phyloP scores from a whole-genome alignment of 2,888 invertebrate species.

The Pristionchus arcanus region DNA sequence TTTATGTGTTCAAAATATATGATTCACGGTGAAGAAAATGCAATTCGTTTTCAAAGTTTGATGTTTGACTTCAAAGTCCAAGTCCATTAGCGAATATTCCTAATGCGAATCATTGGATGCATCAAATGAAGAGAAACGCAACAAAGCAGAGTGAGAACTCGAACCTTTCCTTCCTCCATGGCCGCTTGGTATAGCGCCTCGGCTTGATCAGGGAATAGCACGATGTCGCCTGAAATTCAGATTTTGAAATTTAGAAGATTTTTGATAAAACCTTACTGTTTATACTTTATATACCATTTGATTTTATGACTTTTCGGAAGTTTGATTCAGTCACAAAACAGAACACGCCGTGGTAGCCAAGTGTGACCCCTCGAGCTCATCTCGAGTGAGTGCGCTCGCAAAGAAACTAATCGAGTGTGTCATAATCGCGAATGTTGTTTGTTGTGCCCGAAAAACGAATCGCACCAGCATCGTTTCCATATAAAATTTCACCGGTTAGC shows the following conservation, averaged over 20 bases:
- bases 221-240: conserved; percentile 75
- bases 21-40: not conserved
- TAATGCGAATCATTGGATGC: not conserved
- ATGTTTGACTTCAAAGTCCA: not conserved
- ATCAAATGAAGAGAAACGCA: not conserved
- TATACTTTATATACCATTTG: too few species aligned
- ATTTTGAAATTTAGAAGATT: not conserved
- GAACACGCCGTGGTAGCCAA: not conserved
- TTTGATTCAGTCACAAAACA: not conserved
- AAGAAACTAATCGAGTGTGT: conserved; percentile 43
- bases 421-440: conserved; percentile 34
- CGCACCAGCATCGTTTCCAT: not conserved
- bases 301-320: not conserved
- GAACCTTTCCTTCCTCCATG: conserved; percentile 62
- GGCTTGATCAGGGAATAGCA: conserved; percentile 77
- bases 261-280: too few species aligned
- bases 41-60: not conserved
- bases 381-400: not conserved
- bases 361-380: not conserved
- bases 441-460: not conserved
- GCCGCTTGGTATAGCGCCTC: conserved; percentile 70
- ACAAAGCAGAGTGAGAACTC: conserved; percentile 38
- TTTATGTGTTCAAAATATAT: too few species aligned
- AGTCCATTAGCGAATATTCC: not conserved
- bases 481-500: not conserved